A percentile compares a stretch with the other conserved stretches of the same genome.
phyloP scores from a whole-genome alignment of 2,797 vertebrate genomes.

The Champsocephalus gunnari region DNA sequence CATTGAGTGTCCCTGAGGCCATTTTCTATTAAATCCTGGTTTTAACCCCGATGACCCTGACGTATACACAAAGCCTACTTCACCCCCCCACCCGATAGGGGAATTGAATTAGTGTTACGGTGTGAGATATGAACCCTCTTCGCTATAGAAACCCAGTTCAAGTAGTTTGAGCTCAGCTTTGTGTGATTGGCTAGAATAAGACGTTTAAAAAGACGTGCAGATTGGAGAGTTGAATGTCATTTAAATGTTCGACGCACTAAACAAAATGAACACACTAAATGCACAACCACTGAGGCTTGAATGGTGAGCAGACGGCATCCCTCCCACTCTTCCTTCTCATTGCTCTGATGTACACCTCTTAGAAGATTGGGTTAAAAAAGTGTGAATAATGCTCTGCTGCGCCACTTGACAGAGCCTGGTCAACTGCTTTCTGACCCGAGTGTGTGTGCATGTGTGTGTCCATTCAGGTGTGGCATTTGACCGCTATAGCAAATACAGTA shows the following conservation, averaged over 20 bases:
- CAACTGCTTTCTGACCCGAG: slow-evolving; percentile 38
- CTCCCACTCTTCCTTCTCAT: neutral
- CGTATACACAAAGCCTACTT: slow-evolving; percentile 44
- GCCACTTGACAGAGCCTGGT: slow-evolving; percentile 37
- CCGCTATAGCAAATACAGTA: neutral
- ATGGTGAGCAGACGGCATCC: slow-evolving; percentile 25
- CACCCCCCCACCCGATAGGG: slow-evolving; percentile 46
- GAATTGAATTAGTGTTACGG: slow-evolving; percentile 62
- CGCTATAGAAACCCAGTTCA: slow-evolving; percentile 19
- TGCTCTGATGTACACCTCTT: slow-evolving; percentile 20
- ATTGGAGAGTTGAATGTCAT: slow-evolving; percentile 18
- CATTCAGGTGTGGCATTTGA: slow-evolving; percentile 14
- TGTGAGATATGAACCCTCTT: slow-evolving; percentile 43
- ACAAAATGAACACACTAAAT: slow-evolving; percentile 32
- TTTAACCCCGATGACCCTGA: slow-evolving; percentile 68
- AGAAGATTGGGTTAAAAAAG: slow-evolving; percentile 42
- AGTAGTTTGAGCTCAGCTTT: slow-evolving; percentile 32
- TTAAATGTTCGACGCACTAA: slow-evolving; percentile 16
- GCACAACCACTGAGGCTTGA: slow-evolving; percentile 46
- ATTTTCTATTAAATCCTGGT: slow-evolving; percentile 73
- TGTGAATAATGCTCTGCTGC: slow-evolving; percentile 53
- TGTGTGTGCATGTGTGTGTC: neutral
- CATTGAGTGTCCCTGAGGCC: slow-evolving; percentile 53
- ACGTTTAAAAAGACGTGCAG: slow-evolving; percentile 20
- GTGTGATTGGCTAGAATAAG: slow-evolving; percentile 21